These are phyloP conservation scores for Ooceraea biroi DNA, from an alignment of 1,140 invertebrate genomes.

Conservation along the genomic window DNA sequence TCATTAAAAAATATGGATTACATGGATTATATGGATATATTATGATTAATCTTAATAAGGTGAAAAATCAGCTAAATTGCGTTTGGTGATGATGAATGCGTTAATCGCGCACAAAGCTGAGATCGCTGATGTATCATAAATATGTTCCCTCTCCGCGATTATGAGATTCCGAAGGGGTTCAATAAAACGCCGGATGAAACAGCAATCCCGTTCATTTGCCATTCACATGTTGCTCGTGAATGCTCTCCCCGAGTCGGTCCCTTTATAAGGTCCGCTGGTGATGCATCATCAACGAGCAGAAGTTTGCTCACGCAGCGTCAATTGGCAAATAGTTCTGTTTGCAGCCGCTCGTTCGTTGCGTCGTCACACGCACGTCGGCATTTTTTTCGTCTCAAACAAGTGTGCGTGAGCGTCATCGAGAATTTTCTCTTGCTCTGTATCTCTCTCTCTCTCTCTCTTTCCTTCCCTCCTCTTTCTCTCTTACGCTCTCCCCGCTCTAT, in stretches of 20 bases:
- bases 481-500: neutral
- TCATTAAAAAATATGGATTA: too few species aligned
- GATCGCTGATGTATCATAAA: constrained; percentile 3
- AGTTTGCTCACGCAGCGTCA: constrained; percentile 65
- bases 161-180: neutral
- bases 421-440: neutral
- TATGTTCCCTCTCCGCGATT: neutral
- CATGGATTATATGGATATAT: too few species aligned
- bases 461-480: neutral
- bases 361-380: neutral
- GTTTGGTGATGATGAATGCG: too few species aligned
- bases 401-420: neutral
- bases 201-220: neutral
- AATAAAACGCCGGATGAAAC: constrained; percentile 24
- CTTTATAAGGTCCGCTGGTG: constrained; percentile 38
- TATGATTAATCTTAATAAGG: too few species aligned
- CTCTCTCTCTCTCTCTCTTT: neutral
- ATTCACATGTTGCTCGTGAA: neutral
- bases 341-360: constrained; percentile 50
- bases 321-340: constrained; percentile 74
- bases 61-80: too few species aligned
- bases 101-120: neutral
- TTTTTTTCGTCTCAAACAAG: neutral
- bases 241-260: neutral
- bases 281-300: constrained; percentile 62